Conservation (phyloP, 2,113 vertebrate genomes). For the Scolopax mira region DNA sequence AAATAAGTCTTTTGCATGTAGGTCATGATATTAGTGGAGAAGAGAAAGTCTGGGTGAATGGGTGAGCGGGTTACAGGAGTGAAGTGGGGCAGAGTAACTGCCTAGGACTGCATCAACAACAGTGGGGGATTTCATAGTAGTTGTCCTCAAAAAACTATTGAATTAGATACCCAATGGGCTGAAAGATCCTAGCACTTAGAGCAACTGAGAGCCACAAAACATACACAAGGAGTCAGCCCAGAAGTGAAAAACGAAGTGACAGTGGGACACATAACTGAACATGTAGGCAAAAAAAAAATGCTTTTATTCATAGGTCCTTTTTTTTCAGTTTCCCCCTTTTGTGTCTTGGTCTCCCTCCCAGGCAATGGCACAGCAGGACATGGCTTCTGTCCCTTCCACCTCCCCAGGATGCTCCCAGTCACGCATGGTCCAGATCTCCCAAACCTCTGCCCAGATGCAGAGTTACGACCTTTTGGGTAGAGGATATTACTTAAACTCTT, state of each 20-base stretch:
- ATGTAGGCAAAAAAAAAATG: fast-evolving
- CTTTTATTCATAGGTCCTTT: not conserved
- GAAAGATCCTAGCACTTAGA: not conserved
- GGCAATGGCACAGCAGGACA: fast-evolving
- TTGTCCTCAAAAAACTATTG: not conserved
- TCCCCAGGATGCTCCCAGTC: not conserved
- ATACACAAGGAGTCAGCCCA: not conserved
- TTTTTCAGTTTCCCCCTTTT: not conserved
- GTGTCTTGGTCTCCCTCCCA: not conserved
- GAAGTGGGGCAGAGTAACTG: not conserved
- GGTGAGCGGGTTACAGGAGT: constrained; percentile 6
- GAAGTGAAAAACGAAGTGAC: not conserved
- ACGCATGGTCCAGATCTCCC: fast-evolving
- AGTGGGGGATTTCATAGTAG: not conserved
- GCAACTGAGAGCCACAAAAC: not conserved
- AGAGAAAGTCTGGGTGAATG: not conserved
- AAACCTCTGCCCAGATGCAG: not conserved
- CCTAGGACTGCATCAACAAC: not conserved
- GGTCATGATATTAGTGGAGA: constrained; percentile 34
- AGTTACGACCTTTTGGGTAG: not conserved
- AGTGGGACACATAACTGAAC: not conserved
- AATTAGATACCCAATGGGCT: not conserved
- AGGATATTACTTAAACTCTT: not conserved
- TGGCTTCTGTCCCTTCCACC: not conserved
- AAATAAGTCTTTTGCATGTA: constrained; percentile 27